Evolutionary conservation across 2,888 invertebrate species (phyloP), one percentile per base, ranked within the genome.

Genomic region (Actias luna): DNA sequence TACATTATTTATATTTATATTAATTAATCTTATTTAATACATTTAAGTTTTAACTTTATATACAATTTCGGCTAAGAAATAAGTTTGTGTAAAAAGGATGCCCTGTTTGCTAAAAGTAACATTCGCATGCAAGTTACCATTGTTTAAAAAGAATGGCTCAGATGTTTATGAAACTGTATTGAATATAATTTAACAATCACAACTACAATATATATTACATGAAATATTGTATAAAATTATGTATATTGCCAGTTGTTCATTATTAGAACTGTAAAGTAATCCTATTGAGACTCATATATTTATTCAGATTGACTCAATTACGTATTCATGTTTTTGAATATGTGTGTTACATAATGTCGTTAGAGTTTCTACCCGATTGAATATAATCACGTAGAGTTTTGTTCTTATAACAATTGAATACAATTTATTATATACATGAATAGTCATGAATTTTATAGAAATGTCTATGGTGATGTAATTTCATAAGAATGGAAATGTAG

Each of bases 221-320:
- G n/a, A 39, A 39, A 39, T 39, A n/a, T n/a, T n/a, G n/a, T n/a
- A n/a, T n/a, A 39, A 5, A 39, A 39, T 39, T n/a, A 4, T 39
- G 39, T 4, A 5, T 39, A 39, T 7, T 35, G 14, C n/a, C n/a
- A n/a, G n/a, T n/a, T 39, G n/a, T n/a, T 16, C 5, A 16, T 39
- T 39, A n/a, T 39, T 39, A 16, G n/a, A 39, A n/a, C 39, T 39
- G 39, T 39, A 16, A 14, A 39, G 16, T 39, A 16, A 39, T 5
- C n/a, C n/a, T n/a, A n/a, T n/a, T n/a, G n/a, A n/a, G n/a, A n/a
- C n/a, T n/a, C n/a, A 18, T 46, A 22, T 22, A 46, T 3, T 22
- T 10, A 46, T 22, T 22, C 22, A 46, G 46, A 39, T 66, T 68
- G 18, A 10, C 36, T n/a, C 57, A 29, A 46, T 46, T 22, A 22